Evolutionary conservation across 2,113 vertebrate genomes (phyloP), one percentile per base, ranked within the genome.

Genomic region (Sturnira hondurensis): DNA sequence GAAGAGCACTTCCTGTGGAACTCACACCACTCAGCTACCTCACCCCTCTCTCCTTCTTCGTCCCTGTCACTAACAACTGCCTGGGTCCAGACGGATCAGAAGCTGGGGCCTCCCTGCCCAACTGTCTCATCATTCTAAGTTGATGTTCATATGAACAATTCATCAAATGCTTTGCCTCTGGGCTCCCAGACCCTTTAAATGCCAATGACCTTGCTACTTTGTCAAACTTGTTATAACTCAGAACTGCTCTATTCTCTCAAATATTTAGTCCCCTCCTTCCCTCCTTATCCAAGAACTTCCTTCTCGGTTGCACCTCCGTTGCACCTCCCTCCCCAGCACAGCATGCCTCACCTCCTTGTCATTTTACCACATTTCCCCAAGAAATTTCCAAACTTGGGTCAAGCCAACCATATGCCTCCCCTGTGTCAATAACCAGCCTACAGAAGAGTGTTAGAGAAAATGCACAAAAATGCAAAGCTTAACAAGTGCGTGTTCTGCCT

Each of bases 181-280:
- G 26, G 45, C 38, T 88, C 41, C n/a, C 26, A 15, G 68, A 47
- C 38, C 47, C 38, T 83, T 86, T 36, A 63, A 78, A 85, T 0
- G 13, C 20, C 86, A 86, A n/a, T 58, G 81, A 45, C 65, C 41
- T 70, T 94, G 89, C 38, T 86, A 41, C 15, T 65, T 80, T 73
- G 56, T 41, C 61, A 63, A 86, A 70, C 11, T 4, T 14, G 2
- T 33, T 19, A 63, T 36, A 73, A 52, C 3, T 78, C 38, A 36
- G 31, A 93, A 89, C 67, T 74, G 54, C 61, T 89, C 78, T 38
- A 77, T 41, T 41, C 22, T 74, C 80, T 80, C 85, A 96, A 90
- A 52, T 33, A 92, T 2, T 63, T 13, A 41, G 33, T 36, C 65
- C 47, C 20, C 43, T 67, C n/a, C 28, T 85, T 22, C 63, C 36